Conservation (phyloP, 2,888 invertebrate genomes). For the Ectemnius continuus region DNA sequence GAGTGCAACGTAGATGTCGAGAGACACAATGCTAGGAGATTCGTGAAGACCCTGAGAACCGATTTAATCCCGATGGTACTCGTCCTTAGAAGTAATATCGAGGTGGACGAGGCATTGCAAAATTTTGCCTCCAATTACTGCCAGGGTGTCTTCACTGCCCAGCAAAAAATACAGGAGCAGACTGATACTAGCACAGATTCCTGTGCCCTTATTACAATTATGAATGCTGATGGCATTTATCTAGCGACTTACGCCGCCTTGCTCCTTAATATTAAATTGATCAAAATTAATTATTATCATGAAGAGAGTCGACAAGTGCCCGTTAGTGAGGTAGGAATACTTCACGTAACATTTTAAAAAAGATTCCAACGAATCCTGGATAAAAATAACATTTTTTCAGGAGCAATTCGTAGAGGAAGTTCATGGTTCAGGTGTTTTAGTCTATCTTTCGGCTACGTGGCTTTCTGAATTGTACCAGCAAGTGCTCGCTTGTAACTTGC, state of each 20-base stretch:
- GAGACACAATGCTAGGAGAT: conserved; percentile 91
- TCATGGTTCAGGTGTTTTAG: conserved; percentile 93
- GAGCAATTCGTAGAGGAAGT: conserved; percentile 95
- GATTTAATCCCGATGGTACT: conserved; percentile 88
- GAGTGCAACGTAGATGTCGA: conserved; percentile 91
- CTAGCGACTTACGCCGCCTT: conserved; percentile 93
- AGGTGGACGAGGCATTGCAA: conserved; percentile 94
- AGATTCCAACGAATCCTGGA: neutral
- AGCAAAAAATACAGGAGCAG: conserved; percentile 72
- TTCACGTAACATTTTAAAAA: neutral
- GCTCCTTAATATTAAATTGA: conserved; percentile 88
- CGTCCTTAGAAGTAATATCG: conserved; percentile 88
- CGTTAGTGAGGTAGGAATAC: conserved; percentile 78
- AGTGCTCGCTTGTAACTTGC: conserved; percentile 86
- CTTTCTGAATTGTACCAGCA: conserved; percentile 94
- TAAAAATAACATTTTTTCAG: conserved; percentile 75
- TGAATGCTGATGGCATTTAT: conserved; percentile 97
- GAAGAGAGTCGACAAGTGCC: conserved; percentile 77
- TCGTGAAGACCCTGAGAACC: conserved; percentile 86
- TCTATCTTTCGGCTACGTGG: conserved; percentile 96
- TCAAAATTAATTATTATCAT: conserved; percentile 86
- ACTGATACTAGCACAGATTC: conserved; percentile 66
- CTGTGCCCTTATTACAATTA: conserved; percentile 85
- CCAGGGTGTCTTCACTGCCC: conserved; percentile 81
- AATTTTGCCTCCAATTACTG: conserved; percentile 95